Percentiles rank a stretch among this genome's conserved stretches.
These are phyloP conservation scores for Pemphigus obesinymphae DNA, from an alignment of 1,140 invertebrate genomes.

Conservation along the genomic window DNA sequence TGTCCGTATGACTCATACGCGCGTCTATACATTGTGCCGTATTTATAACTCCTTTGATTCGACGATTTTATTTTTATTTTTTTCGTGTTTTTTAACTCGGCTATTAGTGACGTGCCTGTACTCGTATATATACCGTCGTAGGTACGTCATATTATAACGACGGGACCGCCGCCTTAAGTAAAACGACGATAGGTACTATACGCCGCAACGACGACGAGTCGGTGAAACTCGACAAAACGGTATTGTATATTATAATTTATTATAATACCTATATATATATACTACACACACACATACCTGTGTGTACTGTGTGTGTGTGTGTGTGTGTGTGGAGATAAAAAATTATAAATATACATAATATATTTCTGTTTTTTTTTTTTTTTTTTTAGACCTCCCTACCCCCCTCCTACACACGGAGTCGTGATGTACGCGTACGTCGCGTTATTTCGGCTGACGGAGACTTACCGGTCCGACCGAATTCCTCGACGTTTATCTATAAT, in stretches of 20 bases:
- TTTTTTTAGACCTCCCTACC: no score
- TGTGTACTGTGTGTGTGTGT: neutral
- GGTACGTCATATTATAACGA: neutral
- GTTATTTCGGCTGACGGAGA: neutral
- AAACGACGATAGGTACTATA: slow-evolving; percentile 15
- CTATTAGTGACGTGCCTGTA: neutral
- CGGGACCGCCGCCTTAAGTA: neutral
- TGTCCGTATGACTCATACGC: slow-evolving; percentile 14
- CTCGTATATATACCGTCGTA: neutral
- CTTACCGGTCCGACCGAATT: neutral
- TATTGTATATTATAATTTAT: neutral
- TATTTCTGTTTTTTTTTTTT: neutral
- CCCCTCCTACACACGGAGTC: neutral
- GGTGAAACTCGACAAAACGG: slow-evolving; percentile 17
- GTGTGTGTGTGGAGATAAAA: neutral
- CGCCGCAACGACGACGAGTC: neutral
- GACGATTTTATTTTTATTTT: slow-evolving; percentile 9
- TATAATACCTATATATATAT: no score
- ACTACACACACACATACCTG: no score
- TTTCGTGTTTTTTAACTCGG: neutral
- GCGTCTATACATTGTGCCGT: neutral
- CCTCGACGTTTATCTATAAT: no score
- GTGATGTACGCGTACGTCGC: neutral
- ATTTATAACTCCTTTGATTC: slow-evolving; percentile 14
- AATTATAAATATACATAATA: no score